Base-by-base conservation (phyloP, 1,140 invertebrate genomes). In the Calliopsis andreniformis region DNA sequence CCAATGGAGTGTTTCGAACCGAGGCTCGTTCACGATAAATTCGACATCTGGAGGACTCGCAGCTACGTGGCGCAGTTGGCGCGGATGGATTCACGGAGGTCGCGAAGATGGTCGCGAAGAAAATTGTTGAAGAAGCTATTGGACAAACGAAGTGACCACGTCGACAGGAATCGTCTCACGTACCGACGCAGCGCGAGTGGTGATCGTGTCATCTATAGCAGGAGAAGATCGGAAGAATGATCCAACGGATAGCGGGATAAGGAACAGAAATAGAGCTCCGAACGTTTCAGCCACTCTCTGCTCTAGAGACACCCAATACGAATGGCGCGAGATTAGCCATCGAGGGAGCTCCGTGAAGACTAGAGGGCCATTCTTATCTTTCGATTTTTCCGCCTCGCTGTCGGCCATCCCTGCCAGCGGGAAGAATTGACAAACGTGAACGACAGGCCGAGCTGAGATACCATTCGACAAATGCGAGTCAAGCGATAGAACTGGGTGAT, bases 391-490 rank as follows among this genome's bases (percentile, higher is more conserved):
- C 32, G 25, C 20, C 10, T 47, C 12, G n/a, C 25, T n/a, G 39
- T 56, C 10, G 47, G 20, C 25, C 61, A 30, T 28, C 18, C 28
- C 43, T 62, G 49, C 53, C 63, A 12, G n/a, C 28, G 45, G 10
- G 30, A 3, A 12, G 35, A 30, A 4, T 6, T 32, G 51, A 69
- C 66, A 77, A 55, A 80, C 76, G 70, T 35, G 67, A 30, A 68
- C 42, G 49, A 43, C 59, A 39, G 53, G 1, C 42, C 20, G 18
- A 12, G 53, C 8, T 28, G 47, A 80, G 56, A 35, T 71, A 62
- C 55, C 59, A 71, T 32, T 55, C 51, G 64, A 80, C 69, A 67
- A 73, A 80, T 35, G 79, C 28, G 51, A 75, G 56, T 64, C 39
- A 47, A 39, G 63, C 28, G 64, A 64, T 18, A 62, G 59, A 53